Conservation (phyloP, 2,797 vertebrate genomes). For the Setipinna tenuifilis region DNA sequence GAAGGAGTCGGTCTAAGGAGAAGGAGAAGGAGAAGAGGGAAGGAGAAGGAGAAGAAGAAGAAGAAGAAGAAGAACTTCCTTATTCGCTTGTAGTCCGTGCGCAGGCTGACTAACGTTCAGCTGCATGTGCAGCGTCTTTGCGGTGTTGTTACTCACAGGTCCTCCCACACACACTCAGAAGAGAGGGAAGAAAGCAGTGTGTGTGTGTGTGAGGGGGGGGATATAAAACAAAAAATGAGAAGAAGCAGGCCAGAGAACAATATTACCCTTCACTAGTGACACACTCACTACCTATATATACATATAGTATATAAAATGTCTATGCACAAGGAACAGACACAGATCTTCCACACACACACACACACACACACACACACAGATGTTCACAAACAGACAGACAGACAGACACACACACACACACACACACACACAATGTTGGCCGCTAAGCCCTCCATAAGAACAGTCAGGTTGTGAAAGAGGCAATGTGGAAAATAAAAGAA, state of each 20-base stretch:
- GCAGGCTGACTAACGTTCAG: conserved; percentile 55
- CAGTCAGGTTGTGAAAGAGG: background rate
- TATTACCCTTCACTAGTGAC: background rate
- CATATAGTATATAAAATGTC: no score
- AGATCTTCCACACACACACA: no score
- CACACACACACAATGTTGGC: background rate
- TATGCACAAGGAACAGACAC: no score
- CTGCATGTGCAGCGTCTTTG: conserved; percentile 11
- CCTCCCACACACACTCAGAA: conserved; percentile 27
- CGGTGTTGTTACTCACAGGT: conserved; percentile 44
- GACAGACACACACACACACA: conserved; percentile 3
- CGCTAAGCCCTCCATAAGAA: background rate
- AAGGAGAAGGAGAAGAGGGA: background rate
- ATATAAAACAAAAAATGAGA: conserved; percentile 33
- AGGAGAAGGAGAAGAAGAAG: conserved; percentile 15
- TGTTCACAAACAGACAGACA: background rate
- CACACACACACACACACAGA: no score
- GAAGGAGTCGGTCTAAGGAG: conserved; percentile 42
- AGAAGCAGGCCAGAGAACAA: conserved; percentile 18
- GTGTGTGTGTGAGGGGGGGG: conserved; percentile 36
- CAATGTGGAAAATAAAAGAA: background rate
- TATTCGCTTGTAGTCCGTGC: conserved; percentile 37
- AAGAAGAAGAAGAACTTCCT: conserved; percentile 55
- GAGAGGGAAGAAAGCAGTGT: conserved; percentile 28
- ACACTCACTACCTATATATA: conserved; percentile 32